Evolutionary conservation across 2,797 vertebrate species (phyloP).

Genomic region (Myotis myotis): DNA sequence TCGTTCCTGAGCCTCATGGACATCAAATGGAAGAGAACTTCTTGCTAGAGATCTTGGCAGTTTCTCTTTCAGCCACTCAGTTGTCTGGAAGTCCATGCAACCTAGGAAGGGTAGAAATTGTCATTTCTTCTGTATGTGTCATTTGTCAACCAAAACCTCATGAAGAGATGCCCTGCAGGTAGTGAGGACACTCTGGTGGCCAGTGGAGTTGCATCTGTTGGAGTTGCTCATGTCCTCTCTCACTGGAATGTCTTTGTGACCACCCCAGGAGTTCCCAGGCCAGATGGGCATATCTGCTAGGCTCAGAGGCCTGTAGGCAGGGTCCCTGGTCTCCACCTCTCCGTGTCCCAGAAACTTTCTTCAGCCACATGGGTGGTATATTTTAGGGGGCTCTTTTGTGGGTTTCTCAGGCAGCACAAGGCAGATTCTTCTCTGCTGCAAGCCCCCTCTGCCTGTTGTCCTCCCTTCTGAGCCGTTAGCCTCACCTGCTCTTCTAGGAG

Average conservation of each 20-base stretch:
- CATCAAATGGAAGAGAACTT: neutral
- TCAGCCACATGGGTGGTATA: neutral
- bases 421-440: neutral
- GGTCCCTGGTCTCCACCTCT: too few species aligned
- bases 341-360: neutral
- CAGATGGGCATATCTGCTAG: fast-evolving
- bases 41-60: neutral
- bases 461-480: fast-evolving
- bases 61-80: neutral
- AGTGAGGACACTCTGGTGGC: neutral
- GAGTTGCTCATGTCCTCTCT: neutral
- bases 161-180: neutral
- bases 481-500: neutral
- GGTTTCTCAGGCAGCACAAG: neutral
- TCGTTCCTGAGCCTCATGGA: neutral
- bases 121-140: neutral
- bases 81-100: neutral
- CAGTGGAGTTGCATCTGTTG: too few species aligned
- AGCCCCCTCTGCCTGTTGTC: neutral
- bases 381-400: fast-evolving
- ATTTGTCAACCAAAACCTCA: neutral
- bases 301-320: neutral
- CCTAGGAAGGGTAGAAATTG: neutral
- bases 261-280: neutral
- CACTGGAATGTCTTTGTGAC: neutral